Evolutionary conservation across 1,140 invertebrate species (phyloP).

Genomic region (Eueides isabella): DNA sequence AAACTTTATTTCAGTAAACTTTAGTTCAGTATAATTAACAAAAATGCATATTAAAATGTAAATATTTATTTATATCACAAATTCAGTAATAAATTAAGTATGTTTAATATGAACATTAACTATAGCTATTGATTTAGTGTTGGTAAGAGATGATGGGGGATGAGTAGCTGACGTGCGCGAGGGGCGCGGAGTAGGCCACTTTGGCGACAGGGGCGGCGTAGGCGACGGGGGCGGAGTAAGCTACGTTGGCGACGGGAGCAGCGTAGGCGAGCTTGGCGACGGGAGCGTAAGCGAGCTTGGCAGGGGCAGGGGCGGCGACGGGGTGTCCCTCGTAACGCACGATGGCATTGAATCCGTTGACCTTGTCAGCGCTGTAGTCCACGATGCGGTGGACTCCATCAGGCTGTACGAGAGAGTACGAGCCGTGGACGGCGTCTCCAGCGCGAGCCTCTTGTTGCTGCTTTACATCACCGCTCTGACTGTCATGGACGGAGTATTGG

Average conservation of each 20-base stretch:
- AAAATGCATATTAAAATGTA: no score
- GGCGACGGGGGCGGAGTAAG: conserved; percentile 39
- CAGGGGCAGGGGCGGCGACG: conserved; percentile 44
- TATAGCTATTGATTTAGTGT: conserved; percentile 45
- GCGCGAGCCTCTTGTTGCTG: conserved; percentile 67
- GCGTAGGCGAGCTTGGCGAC: conserved; percentile 51
- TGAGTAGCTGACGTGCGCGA: conserved; percentile 58
- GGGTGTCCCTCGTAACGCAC: conserved; percentile 66
- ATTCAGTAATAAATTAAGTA: conserved; percentile 22
- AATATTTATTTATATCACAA: conserved; percentile 26
- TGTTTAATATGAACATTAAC: not conserved
- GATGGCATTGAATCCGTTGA: conserved; percentile 62
- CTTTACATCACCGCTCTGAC: conserved; percentile 78
- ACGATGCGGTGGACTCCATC: conserved; percentile 83
- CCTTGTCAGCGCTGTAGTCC: conserved; percentile 82
- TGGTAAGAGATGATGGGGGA: conserved; percentile 63
- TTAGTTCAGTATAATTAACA: no score
- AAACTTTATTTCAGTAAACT: no score
- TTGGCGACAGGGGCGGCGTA: conserved; percentile 41
- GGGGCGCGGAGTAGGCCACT: conserved; percentile 48
- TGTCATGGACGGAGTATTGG: conserved; percentile 85
- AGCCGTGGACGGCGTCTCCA: conserved; percentile 84
- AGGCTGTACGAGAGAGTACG: conserved; percentile 85
- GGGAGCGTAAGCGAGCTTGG: conserved; percentile 49
- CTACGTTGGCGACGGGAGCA: conserved; percentile 44